phyloP scores from a whole-genome alignment of 2,888 invertebrate genomes.

The Prosapia bicincta region DNA sequence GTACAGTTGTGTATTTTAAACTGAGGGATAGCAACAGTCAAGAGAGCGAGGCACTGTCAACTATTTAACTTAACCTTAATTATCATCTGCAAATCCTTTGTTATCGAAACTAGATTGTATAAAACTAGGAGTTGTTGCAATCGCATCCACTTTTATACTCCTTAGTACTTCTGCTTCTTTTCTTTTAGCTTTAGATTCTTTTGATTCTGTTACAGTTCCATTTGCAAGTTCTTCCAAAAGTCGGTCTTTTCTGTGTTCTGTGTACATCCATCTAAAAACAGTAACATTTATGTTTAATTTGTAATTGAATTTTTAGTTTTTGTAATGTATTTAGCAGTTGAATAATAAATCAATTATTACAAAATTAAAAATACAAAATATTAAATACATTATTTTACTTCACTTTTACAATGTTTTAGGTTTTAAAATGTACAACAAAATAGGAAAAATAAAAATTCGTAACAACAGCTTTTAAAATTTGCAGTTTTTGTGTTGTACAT shows the following conservation, averaged over 20 bases:
- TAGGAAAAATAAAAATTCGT: too few species aligned
- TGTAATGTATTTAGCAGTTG: constrained; percentile 22
- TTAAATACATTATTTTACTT: too few species aligned
- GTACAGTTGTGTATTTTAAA: too few species aligned
- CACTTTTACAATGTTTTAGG: too few species aligned
- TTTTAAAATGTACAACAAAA: too few species aligned
- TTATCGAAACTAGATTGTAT: background rate
- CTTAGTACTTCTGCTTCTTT: constrained; percentile 4
- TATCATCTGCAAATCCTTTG: background rate
- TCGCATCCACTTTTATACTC: constrained; percentile 5
- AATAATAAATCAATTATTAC: too few species aligned
- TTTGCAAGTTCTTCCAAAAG: background rate
- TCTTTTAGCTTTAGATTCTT: background rate
- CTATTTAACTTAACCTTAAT: background rate
- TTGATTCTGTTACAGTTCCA: background rate
- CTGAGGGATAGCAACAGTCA: background rate
- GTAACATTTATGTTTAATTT: too few species aligned
- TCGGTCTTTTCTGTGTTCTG: constrained; percentile 58
- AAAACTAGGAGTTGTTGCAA: constrained; percentile 12
- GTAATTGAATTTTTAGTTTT: constrained; percentile 10
- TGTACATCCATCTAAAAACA: constrained; percentile 63
- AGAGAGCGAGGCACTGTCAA: background rate
- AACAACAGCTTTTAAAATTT: too few species aligned
- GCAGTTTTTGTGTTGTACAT: too few species aligned
- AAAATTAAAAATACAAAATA: too few species aligned